Base-by-base conservation (phyloP, 1,140 invertebrate genomes). In the Eurosta solidaginis region DNA sequence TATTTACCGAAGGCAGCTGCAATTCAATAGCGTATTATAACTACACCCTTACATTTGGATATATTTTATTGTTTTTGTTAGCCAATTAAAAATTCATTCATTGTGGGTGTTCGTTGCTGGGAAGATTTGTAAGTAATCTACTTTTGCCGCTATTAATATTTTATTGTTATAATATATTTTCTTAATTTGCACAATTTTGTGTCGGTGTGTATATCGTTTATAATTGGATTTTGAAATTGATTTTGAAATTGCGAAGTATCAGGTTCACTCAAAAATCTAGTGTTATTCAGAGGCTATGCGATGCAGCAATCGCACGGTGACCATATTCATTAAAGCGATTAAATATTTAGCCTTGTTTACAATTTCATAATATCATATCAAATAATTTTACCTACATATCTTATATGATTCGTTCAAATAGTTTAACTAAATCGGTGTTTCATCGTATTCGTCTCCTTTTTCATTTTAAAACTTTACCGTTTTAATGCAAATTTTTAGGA, bases 211-310 rank as follows among this genome's bases (percentile, higher is more conserved):
- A 20, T 68, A 40, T n/a, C 33, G 27, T 29, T 40, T 68, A 68
- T 68, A 68, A 68, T 68, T 68, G 59, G 59, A 68, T 68, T 68
- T 40, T 68, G 59, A 68, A 42, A 68, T 68, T 68, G 36, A 68
- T n/a, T n/a, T n/a, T n/a, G n/a, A n/a, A n/a, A n/a, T n/a, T 68
- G 59, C 59, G 59, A 29, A 1, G 36, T 17, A 36, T 33, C 40
- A 20, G 33, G n/a, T n/a, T 40, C n/a, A 33, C 33, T 22, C 49
- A 52, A 29, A 40, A 12, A 14, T 36, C 33, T 68, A 33, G 33
- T 40, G 22, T 68, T 40, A 68, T 40, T 68, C 59, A 68, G 59
- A 5, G 54, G 17, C 54, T 36, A 2, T 14, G 25, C 4, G 17
- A n/a, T n/a, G n/a, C n/a, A n/a, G n/a, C n/a, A n/a, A n/a, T n/a